A percentile compares a stretch with the other conserved stretches of the same genome.
Evolutionary conservation across 2,113 vertebrate species (phyloP).

Genomic region (Esox niger): DNA sequence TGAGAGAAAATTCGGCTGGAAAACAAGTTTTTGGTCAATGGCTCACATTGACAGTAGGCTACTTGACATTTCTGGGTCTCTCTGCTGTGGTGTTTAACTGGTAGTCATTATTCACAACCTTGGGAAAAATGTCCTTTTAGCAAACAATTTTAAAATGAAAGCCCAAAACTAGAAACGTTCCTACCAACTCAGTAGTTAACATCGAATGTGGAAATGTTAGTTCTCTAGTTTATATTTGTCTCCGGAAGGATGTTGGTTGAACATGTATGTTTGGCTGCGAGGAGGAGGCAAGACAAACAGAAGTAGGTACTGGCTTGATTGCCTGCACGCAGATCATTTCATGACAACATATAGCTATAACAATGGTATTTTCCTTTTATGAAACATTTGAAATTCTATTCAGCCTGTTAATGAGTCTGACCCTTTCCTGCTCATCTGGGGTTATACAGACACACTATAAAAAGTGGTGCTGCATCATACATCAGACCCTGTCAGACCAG

Average conservation of each 20-base stretch:
- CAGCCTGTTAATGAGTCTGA: neutral
- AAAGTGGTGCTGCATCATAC: too few species aligned
- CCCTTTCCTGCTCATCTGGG: too few species aligned
- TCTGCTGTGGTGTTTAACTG: neutral
- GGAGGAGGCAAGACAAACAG: neutral
- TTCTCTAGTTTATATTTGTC: neutral
- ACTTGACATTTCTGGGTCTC: constrained; percentile 25
- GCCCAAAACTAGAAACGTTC: neutral
- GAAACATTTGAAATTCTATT: neutral
- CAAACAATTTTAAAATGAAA: neutral
- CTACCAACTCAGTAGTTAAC: too few species aligned
- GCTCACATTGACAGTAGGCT: constrained; percentile 9
- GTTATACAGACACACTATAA: too few species aligned
- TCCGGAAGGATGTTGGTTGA: neutral
- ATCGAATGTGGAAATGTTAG: neutral
- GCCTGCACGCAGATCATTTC: neutral
- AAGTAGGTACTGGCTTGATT: neutral
- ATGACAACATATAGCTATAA: neutral
- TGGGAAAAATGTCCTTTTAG: neutral
- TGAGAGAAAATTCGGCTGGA: constrained; percentile 11
- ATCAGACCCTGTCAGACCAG: too few species aligned
- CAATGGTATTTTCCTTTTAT: neutral
- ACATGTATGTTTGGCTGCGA: neutral
- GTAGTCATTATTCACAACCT: neutral
- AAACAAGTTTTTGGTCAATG: constrained; percentile 15